Conservation (phyloP, 2,113 vertebrate genomes). For the Clinocottus analis region DNA sequence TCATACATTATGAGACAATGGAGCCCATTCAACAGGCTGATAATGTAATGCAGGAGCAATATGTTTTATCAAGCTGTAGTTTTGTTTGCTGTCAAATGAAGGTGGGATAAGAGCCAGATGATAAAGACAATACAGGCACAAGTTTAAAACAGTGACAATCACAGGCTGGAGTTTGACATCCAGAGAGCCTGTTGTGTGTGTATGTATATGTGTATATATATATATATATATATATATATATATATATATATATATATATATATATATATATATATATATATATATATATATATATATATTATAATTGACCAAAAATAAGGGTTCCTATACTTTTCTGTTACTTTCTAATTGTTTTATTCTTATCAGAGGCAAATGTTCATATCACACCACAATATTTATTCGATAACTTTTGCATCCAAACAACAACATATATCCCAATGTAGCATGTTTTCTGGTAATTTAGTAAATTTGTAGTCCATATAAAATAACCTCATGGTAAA, state of each 20-base stretch:
- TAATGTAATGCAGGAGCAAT: neutral
- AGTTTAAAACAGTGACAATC: too few relatives aligned
- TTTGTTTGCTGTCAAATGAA: neutral
- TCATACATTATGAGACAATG: neutral
- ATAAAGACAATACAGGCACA: neutral
- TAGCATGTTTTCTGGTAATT: too few relatives aligned
- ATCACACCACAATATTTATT: neutral
- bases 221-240: too few relatives aligned
- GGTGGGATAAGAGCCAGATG: neutral
- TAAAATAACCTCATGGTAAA: neutral
- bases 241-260: too few relatives aligned
- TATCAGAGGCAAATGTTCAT: neutral
- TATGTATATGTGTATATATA: too few relatives aligned
- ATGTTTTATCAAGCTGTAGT: neutral
- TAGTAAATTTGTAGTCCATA: neutral
- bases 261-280: too few relatives aligned
- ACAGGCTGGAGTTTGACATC: neutral
- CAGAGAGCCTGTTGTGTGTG: too few relatives aligned
- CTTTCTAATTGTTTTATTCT: neutral
- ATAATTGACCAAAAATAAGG: neutral
- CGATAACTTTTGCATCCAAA: neutral
- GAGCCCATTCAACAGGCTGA: neutral
- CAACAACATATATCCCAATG: too few relatives aligned
- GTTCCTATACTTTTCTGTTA: neutral
- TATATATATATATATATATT: too few relatives aligned